Conservation (phyloP, 2,113 vertebrate species). For the Toxostoma redivivum region DNA sequence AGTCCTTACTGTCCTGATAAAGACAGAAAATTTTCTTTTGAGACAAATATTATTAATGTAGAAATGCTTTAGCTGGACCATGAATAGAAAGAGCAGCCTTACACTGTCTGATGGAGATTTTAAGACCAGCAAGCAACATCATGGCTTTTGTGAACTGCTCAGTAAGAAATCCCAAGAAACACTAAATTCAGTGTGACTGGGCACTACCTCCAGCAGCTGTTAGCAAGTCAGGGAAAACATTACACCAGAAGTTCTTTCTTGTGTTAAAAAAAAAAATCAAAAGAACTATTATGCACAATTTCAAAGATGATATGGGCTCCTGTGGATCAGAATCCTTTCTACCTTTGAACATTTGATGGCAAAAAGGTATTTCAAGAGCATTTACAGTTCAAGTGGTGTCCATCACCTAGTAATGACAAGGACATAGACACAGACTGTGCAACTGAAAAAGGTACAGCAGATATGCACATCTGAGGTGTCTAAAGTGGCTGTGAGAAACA, state of each 20-base stretch:
- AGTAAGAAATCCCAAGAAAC: neutral
- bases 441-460: neutral
- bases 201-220: neutral
- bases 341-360: neutral
- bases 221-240: neutral
- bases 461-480: neutral
- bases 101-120: neutral
- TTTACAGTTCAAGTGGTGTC: neutral
- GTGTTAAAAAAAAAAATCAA: neutral
- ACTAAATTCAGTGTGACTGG: neutral
- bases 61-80: neutral
- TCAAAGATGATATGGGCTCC: neutral
- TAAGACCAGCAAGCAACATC: neutral
- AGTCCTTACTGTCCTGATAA: neutral
- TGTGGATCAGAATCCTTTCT: neutral
- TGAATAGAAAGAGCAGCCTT: neutral
- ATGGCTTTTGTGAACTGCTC: neutral
- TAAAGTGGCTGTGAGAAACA: neutral
- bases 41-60: neutral
- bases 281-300: neutral
- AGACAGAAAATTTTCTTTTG: neutral
- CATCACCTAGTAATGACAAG: neutral
- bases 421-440: neutral
- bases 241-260: neutral
- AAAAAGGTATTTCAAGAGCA: neutral